Conservation (phyloP, 2,113 vertebrate genomes). For the Pangasianodon hypophthalmus region DNA sequence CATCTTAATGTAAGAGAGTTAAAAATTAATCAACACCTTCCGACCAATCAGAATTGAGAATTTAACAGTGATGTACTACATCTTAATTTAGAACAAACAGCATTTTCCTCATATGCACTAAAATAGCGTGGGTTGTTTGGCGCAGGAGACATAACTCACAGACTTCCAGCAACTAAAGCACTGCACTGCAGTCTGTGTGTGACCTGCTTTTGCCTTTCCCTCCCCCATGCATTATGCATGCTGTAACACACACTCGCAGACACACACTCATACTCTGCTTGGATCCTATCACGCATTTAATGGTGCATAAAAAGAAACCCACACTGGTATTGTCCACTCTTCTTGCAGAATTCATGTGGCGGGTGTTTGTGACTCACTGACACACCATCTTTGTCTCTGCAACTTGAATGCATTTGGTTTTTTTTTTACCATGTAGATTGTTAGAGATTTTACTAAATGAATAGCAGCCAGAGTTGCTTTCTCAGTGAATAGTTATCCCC, state of each 20-base stretch:
- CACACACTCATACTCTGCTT: neutral
- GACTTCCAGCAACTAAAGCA: constrained; percentile 67
- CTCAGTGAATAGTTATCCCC: neutral
- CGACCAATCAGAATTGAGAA: neutral
- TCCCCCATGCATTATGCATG: constrained; percentile 46
- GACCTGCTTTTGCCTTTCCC: constrained; percentile 41
- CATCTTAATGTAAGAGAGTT: neutral
- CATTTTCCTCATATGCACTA: too few species aligned
- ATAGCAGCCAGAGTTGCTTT: neutral
- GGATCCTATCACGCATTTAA: constrained; percentile 12
- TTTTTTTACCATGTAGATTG: neutral
- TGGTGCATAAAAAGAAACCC: neutral
- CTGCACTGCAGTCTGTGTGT: constrained; percentile 64
- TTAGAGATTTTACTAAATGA: neutral
- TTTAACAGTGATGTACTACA: too few species aligned
- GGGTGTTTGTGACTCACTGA: neutral
- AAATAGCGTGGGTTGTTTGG: neutral
- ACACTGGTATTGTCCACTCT: neutral
- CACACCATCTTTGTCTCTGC: neutral
- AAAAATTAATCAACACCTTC: too few species aligned
- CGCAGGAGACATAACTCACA: neutral
- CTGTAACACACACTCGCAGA: constrained; percentile 28
- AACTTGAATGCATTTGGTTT: neutral
- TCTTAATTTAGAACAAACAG: neutral
- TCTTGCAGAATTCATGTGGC: neutral